Evolutionary conservation across 1,140 invertebrate genomes (phyloP).

Genomic region (Stratiolaelaps scimitus): DNA sequence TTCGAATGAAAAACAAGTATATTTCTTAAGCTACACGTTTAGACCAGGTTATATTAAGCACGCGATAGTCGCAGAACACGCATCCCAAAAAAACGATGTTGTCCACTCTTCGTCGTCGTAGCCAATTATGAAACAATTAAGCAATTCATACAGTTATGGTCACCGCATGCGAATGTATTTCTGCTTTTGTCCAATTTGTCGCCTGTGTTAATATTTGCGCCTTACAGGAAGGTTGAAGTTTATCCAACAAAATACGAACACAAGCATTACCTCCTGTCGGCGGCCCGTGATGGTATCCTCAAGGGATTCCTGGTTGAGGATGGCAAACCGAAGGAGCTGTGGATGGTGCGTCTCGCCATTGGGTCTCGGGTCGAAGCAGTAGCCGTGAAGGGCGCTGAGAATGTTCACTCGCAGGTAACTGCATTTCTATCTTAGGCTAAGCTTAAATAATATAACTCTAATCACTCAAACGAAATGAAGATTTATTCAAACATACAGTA

Average conservation of each 20-base stretch:
- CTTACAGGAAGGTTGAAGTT: conserved; percentile 49
- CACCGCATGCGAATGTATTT: conserved; percentile 35
- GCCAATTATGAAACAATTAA: too few species aligned
- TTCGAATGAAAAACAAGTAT: too few species aligned
- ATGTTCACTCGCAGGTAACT: conserved; percentile 67
- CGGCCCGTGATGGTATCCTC: background rate
- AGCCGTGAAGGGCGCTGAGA: conserved; percentile 60
- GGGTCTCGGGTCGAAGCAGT: conserved; percentile 44
- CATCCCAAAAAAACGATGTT: too few species aligned
- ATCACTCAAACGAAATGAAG: too few species aligned
- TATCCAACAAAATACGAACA: conserved; percentile 41
- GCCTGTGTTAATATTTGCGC: conserved; percentile 55
- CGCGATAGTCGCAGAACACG: too few species aligned
- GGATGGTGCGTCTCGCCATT: conserved; percentile 41
- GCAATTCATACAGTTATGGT: too few species aligned
- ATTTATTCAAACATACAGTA: too few species aligned
- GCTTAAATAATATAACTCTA: too few species aligned
- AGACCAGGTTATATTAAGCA: too few species aligned
- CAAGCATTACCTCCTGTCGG: conserved; percentile 14
- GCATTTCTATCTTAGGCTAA: too few species aligned
- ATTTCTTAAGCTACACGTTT: too few species aligned
- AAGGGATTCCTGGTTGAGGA: background rate
- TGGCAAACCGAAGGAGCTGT: conserved; percentile 23
- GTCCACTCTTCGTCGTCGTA: too few species aligned
- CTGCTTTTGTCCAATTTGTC: background rate